Percentiles rank a stretch among this genome's conserved stretches.
Conservation (phyloP, 2,797 vertebrate genomes). For the Mastacembelus armatus region DNA sequence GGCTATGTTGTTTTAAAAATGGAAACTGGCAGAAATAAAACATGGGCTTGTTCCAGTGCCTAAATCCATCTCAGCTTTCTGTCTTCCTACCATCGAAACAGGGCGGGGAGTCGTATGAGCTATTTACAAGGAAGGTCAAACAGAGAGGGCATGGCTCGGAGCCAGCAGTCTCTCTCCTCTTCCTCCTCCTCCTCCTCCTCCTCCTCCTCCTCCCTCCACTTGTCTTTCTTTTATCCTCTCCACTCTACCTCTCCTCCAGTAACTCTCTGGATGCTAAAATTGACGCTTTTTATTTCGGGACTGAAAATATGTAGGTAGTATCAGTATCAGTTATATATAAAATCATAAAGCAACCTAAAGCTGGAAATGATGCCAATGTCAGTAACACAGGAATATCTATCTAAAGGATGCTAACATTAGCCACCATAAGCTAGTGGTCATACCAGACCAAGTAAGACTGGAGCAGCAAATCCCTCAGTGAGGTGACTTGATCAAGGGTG, state of each 20-base stretch:
- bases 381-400: too few species aligned
- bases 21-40: slow-evolving; percentile 57
- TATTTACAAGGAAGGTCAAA: slow-evolving; percentile 89
- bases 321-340: too few species aligned
- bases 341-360: too few species aligned
- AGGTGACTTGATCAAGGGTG: too few species aligned
- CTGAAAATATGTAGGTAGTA: too few species aligned
- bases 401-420: too few species aligned
- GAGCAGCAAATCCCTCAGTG: too few species aligned
- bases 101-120: slow-evolving; percentile 67
- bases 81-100: slow-evolving; percentile 61
- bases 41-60: slow-evolving; percentile 37
- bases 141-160: slow-evolving; percentile 84
- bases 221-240: slow-evolving; percentile 41
- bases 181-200: slow-evolving; percentile 34
- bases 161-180: slow-evolving; percentile 78
- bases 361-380: too few species aligned
- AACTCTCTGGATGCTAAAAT: slow-evolving; percentile 31
- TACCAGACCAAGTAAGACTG: too few species aligned
- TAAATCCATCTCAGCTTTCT: slow-evolving; percentile 62
- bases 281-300: slow-evolving; percentile 25
- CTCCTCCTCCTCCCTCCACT: slow-evolving; percentile 21
- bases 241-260: slow-evolving; percentile 16
- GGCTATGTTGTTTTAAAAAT: slow-evolving; percentile 47
- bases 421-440: background rate